A percentile compares a stretch with the other conserved stretches of the same genome.
Conservation (phyloP, 2,888 invertebrate species). For the Eudasyphora cyanicolor region DNA sequence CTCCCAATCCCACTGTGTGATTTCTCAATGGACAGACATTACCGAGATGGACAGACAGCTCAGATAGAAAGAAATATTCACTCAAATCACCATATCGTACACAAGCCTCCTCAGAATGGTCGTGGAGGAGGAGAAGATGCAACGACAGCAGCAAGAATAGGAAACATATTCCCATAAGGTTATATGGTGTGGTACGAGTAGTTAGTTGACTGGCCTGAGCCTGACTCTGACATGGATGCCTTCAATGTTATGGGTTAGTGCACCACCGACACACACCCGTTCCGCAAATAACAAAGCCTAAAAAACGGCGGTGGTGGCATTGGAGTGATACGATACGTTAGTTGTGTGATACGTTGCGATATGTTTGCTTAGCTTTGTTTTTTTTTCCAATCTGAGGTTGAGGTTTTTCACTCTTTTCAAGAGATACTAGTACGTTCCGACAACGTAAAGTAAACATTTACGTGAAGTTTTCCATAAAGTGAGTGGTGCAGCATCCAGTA, state of each 20-base stretch:
- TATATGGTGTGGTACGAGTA: slow-evolving; percentile 35
- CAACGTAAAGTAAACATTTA: slow-evolving; percentile 45
- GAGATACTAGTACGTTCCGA: slow-evolving; percentile 28
- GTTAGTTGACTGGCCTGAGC: slow-evolving; percentile 63
- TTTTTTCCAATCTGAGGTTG: slow-evolving; percentile 23
- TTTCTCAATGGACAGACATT: too few species aligned
- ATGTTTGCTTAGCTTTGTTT: slow-evolving; percentile 33
- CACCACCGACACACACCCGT: slow-evolving; percentile 1
- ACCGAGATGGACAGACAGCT: slow-evolving; percentile 34
- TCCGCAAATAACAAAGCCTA: neutral
- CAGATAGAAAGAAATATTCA: slow-evolving; percentile 54
- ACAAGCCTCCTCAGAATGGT: slow-evolving; percentile 55
- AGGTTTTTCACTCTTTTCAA: neutral
- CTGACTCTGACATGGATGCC: slow-evolving; percentile 50
- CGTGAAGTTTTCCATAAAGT: slow-evolving; percentile 58
- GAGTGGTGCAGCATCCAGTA: slow-evolving; percentile 48
- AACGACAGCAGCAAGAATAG: slow-evolving; percentile 40
- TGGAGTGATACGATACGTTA: slow-evolving; percentile 21
- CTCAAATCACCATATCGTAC: slow-evolving; percentile 66
- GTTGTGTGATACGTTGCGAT: slow-evolving; percentile 42
- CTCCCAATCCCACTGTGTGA: slow-evolving; percentile 16
- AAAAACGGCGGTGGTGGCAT: neutral
- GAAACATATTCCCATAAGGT: slow-evolving; percentile 63
- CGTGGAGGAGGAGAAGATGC: slow-evolving; percentile 52
- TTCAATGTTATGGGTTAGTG: slow-evolving; percentile 38